Evolutionary conservation across 2,888 invertebrate species (phyloP), one percentile per base, ranked within the genome.

Genomic region (Neocrepidodera transversa): DNA sequence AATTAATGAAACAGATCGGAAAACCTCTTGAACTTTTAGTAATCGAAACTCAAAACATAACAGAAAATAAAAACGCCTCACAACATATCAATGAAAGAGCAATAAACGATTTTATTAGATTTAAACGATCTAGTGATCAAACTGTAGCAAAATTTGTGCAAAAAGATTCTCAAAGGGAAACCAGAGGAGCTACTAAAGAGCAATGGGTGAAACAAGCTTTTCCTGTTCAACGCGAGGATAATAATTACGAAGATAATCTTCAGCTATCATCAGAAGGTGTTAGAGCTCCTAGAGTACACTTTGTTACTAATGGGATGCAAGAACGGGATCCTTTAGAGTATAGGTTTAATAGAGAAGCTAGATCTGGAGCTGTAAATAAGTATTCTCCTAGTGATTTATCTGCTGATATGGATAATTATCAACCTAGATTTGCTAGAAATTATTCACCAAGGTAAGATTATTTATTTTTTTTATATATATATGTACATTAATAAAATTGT

Each of bases 241-340:
- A 62, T 7, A 30, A 43, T 10, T 62, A 59, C 20, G 80, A 82
- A 38, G 79, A 81, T 10, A 76, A 85, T 2, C 80, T 83, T 0
- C 83, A 84, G 23, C 82, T 85, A 0, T 82, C 82, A 2, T 83
- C 83, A 57, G 86, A 86, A 14, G 83, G 82, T 70, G 82, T 85
- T 2, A 78, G 87, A 67, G 86, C 86, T 77, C 87, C 87, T 0
- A 77, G 86, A 68, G 86, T 87, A 1, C 86, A 87, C 74, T 88
- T 88, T 68, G 85, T 87, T 10, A 88, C 87, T 0, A 87, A 87
- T 42, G 69, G 74, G 40, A 69, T 75, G 51, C 66, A 69, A 0
- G 74, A 85, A 63, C 84, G 68, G 6, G 64, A 68, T 10, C 68
- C 68, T 3, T 35, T 62, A 11, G 52, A 71, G 18, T 48, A 59